Percentiles rank a stretch among this genome's conserved stretches.
Evolutionary conservation across 2,797 vertebrate species (phyloP).

Genomic region (Hephaestus fuliginosus): DNA sequence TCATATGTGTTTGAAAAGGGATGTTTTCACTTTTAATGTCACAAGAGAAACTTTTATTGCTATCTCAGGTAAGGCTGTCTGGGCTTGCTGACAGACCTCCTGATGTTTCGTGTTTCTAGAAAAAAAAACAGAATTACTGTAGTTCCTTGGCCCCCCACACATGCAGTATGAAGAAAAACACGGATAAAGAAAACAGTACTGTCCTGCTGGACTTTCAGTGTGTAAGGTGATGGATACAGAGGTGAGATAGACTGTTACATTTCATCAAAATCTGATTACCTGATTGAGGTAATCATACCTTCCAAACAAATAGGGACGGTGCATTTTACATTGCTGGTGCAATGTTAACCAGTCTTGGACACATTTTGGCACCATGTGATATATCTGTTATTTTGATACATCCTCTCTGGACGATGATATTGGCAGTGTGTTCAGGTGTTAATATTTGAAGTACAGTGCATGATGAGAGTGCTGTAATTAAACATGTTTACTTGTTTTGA

Average conservation of each 20-base stretch:
- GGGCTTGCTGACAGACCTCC: not conserved
- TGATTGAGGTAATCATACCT: no score
- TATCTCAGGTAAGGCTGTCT: not conserved
- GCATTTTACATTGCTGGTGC: not conserved
- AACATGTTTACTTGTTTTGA: slow-evolving; percentile 19
- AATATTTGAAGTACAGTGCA: not conserved
- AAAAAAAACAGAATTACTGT: not conserved
- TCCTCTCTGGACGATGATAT: not conserved
- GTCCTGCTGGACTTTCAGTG: not conserved
- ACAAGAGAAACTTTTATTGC: not conserved
- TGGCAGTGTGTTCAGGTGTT: not conserved
- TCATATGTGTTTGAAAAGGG: not conserved
- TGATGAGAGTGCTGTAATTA: not conserved
- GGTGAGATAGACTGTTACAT: not conserved
- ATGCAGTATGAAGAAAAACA: not conserved
- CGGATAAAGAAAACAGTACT: not conserved
- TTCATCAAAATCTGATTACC: not conserved
- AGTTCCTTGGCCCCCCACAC: not conserved
- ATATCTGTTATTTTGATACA: not conserved
- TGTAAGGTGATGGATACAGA: not conserved
- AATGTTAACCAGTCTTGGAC: not conserved
- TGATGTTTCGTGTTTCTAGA: not conserved
- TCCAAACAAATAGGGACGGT: not conserved
- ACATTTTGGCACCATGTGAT: not conserved
- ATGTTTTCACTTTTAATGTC: not conserved